Conservation (phyloP, 2,888 invertebrate genomes). For the Clostera curtula region DNA sequence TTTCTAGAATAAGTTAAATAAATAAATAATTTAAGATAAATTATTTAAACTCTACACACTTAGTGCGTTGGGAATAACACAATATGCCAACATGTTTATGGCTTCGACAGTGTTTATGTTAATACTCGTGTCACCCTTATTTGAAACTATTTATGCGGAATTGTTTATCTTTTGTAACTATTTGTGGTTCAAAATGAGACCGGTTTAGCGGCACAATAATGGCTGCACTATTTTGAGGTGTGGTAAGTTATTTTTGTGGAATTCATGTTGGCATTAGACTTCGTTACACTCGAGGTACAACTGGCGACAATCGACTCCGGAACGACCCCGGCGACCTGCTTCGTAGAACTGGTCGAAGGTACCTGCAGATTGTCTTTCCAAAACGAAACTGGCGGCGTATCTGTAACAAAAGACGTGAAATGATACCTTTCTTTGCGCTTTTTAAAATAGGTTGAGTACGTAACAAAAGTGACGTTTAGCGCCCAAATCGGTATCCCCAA, state of each 20-base stretch:
- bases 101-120: conserved; percentile 22
- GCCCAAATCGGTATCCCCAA: too few relatives aligned
- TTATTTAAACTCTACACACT: conserved; percentile 50
- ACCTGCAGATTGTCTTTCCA: conserved; percentile 84
- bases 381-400: conserved; percentile 89
- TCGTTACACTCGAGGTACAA: conserved; percentile 92
- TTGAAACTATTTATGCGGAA: conserved; percentile 14
- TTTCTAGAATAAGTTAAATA: conserved; percentile 71
- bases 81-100: conserved; percentile 22
- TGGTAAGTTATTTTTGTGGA: conserved; percentile 25
- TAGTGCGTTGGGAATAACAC: conserved; percentile 44
- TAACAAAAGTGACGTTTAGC: too few relatives aligned
- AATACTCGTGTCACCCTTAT: conserved; percentile 22
- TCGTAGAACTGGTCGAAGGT: conserved; percentile 88
- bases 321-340: conserved; percentile 89
- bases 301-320: conserved; percentile 89
- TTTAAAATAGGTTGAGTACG: too few relatives aligned
- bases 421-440: too few relatives aligned
- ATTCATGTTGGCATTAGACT: conserved; percentile 72
- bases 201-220: conserved; percentile 18
- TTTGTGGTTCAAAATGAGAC: conserved; percentile 8
- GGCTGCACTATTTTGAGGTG: conserved; percentile 26
- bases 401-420: conserved; percentile 70
- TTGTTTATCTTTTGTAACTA: conserved; percentile 18
- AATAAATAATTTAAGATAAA: conserved; percentile 70